These are phyloP conservation scores for Ptychobarbus kaznakovi DNA, from an alignment of 2,797 vertebrate genomes.

Conservation along the genomic window DNA sequence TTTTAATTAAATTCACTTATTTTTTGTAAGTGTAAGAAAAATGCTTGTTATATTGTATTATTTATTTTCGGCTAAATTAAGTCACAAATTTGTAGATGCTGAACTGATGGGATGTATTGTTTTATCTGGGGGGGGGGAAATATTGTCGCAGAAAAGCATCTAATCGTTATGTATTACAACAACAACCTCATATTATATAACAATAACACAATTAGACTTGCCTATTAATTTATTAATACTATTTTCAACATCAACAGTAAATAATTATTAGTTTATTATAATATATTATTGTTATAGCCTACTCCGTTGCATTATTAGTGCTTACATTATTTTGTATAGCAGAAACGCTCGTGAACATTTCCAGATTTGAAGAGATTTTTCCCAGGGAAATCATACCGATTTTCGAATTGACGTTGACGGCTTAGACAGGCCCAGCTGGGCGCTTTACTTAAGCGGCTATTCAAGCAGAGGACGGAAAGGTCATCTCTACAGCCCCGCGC, in stretches of 20 bases:
- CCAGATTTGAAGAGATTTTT: slow-evolving; percentile 68
- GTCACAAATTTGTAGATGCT: not conserved
- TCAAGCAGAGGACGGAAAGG: slow-evolving; percentile 80
- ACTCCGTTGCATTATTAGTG: not conserved
- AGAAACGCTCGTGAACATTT: slow-evolving; percentile 28
- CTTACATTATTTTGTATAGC: not conserved
- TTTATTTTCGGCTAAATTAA: not conserved
- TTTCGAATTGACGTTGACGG: slow-evolving; percentile 88
- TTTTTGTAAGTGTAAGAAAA: not conserved
- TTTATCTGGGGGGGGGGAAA: not conserved
- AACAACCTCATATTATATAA: not conserved
- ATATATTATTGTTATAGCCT: not conserved
- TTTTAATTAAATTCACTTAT: not conserved
- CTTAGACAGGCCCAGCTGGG: slow-evolving; percentile 85
- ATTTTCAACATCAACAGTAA: not conserved
- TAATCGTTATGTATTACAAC: not conserved
- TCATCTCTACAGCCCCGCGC: slow-evolving; percentile 70
- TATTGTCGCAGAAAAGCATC: no score
- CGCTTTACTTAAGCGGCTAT: slow-evolving; percentile 78
- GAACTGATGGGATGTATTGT: not conserved
- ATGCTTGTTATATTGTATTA: not conserved
- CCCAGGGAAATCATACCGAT: slow-evolving; percentile 89
- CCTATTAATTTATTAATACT: not conserved
- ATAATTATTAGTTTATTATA: not conserved
- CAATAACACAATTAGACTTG: not conserved